A percentile compares a stretch with the other conserved stretches of the same genome.
phyloP scores from a whole-genome alignment of 1,140 invertebrate species.

The Conopomorpha cramerella region DNA sequence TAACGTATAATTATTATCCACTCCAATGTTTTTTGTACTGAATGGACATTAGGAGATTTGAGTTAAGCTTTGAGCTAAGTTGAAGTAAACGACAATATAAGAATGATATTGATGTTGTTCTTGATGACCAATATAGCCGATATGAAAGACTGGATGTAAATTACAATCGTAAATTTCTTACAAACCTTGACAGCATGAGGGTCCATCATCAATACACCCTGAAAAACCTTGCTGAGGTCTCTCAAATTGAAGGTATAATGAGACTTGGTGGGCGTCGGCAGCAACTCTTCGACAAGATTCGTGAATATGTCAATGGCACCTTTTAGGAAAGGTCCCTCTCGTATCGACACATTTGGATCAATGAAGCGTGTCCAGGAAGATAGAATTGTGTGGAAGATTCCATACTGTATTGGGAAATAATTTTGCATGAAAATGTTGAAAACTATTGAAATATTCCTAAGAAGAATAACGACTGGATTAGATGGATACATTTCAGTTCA shows the following conservation, averaged over 20 bases:
- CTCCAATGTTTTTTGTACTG: too few species aligned
- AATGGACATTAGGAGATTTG: too few species aligned
- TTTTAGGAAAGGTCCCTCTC: conserved; percentile 58
- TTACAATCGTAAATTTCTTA: conserved; percentile 1
- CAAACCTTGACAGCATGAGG: conserved; percentile 55
- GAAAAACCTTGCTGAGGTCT: conserved; percentile 82
- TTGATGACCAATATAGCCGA: too few species aligned
- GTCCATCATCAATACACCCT: conserved; percentile 70
- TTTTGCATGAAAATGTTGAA: too few species aligned
- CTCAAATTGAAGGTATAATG: conserved; percentile 91
- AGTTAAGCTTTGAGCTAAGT: too few species aligned
- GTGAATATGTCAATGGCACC: conserved; percentile 68
- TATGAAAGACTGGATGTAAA: conserved; percentile 3
- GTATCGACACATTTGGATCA: conserved; percentile 26
- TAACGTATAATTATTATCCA: too few species aligned
- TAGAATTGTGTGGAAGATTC: conserved; percentile 73
- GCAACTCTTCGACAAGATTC: conserved; percentile 66
- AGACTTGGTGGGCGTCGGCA: conserved; percentile 85
- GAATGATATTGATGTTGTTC: too few species aligned
- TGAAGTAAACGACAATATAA: too few species aligned
- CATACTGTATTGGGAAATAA: too few species aligned
- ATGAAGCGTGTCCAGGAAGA: conserved; percentile 67
- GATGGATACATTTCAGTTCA: too few species aligned
- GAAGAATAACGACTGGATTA: too few species aligned
- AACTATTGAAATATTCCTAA: too few species aligned